Base-by-base conservation (phyloP, 1,140 invertebrate species). In the Sycobia sp. region DNA sequence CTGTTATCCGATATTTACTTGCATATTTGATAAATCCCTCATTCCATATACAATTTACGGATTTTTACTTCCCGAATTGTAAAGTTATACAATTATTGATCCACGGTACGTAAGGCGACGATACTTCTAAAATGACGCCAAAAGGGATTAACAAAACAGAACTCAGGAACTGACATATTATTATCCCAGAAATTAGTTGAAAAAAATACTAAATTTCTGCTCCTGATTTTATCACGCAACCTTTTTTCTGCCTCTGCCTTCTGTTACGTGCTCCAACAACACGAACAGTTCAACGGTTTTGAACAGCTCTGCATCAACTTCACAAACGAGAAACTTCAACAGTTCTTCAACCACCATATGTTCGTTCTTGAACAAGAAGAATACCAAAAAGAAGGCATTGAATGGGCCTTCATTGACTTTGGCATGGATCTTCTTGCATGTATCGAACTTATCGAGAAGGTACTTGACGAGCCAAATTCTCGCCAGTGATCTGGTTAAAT, bases 331-430 rank as follows among this genome's bases (percentile, higher is more conserved):
- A 94, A 96, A 83, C 88, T 97, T 71, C 95, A 97, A 85, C 95
- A 97, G 82, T 97, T 97, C 89, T 97, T 97, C 91, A 97, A 97
- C 85, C 95, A 97, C 82, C 94, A 97, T 90, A 97, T 97, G 95
- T 97, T 97, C 85, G 94, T 97, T 72, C 88, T 97, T 75, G 95
- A 97, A 86, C 94, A 96, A 90, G 94, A 96, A 86, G 95, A 97
- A 82, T 98, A 98, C 87, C 95, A 94, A 82, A 91, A 86, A 78
- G 94, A 97, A 84, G 93, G 92, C 76, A 97, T 97, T 84, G 87
- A 94, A 67, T 97, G 95, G 95, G 87, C 89, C 73, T 97, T 97
- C 86, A 96, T 97, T 83, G 94, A 97, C 89, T 97, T 97, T 85
- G 95, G 95, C 84, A 96, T 97, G 93, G 95, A 97, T 84, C 89